A percentile compares a stretch with the other conserved stretches of the same genome.
These are phyloP conservation scores for Saccostrea cuccullata DNA, from an alignment of 1,140 invertebrate species.

Conservation along the genomic window DNA sequence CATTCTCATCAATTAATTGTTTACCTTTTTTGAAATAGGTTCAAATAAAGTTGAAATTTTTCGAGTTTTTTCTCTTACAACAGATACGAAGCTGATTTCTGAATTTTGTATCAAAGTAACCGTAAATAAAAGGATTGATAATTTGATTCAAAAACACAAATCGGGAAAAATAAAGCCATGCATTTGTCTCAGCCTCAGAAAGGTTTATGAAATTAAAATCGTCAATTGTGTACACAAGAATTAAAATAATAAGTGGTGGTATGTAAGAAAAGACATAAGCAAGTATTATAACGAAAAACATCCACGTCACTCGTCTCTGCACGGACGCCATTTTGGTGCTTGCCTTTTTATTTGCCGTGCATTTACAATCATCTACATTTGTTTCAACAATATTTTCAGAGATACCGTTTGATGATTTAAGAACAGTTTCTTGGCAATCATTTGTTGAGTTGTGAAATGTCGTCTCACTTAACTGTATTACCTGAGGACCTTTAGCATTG, in stretches of 20 bases:
- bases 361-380: no score
- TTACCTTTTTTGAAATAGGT: no score
- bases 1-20: no score
- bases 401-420: no score
- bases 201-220: background rate
- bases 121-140: background rate
- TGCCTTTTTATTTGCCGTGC: background rate
- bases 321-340: background rate
- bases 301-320: background rate
- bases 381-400: no score
- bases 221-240: background rate
- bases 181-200: background rate
- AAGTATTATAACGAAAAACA: background rate
- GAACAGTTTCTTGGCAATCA: no score
- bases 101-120: background rate
- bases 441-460: no score
- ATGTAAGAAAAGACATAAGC: background rate
- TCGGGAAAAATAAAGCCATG: background rate
- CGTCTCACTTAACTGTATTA: no score
- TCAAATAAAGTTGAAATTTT: no score
- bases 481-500: no score
- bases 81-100: background rate
- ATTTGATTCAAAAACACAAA: slow-evolving; percentile 3
- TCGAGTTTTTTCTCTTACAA: background rate
- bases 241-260: background rate